A percentile compares a stretch with the other conserved stretches of the same genome.
These are phyloP conservation scores for Corythaixoides concolor DNA, from an alignment of 2,113 vertebrate species.

Conservation along the genomic window DNA sequence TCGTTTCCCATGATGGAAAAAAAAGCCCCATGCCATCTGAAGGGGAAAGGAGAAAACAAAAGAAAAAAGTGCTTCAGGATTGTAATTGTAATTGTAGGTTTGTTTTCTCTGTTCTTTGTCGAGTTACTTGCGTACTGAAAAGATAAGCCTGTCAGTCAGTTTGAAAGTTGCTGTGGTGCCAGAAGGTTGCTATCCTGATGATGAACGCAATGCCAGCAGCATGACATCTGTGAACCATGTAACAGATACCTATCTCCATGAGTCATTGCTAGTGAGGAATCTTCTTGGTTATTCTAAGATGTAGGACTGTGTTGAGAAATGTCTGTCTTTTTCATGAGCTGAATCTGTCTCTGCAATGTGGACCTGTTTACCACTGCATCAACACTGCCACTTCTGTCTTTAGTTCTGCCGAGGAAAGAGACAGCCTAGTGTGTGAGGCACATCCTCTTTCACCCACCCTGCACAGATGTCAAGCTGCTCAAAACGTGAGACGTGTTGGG, in stretches of 20 bases:
- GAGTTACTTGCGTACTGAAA: neutral
- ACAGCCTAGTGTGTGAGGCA: neutral
- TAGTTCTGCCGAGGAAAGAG: neutral
- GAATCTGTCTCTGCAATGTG: neutral
- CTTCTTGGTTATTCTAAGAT: conserved; percentile 4
- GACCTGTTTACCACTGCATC: neutral
- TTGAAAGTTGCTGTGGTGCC: neutral
- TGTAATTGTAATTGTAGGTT: neutral
- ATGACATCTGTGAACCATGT: neutral
- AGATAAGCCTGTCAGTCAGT: neutral
- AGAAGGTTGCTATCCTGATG: neutral
- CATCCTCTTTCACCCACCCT: neutral
- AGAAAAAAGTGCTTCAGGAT: neutral
- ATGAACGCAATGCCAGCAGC: neutral
- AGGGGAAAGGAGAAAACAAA: neutral
- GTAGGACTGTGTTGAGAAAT: neutral
- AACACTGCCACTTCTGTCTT: neutral
- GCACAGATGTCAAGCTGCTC: neutral
- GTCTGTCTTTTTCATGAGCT: neutral
- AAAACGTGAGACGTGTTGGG: neutral
- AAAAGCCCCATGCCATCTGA: neutral
- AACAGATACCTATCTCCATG: neutral
- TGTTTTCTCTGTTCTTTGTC: neutral
- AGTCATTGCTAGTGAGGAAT: neutral
- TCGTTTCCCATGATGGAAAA: neutral